These are phyloP conservation scores for Micoletzkya japonica DNA, from an alignment of 2,888 invertebrate species.

Conservation along the genomic window DNA sequence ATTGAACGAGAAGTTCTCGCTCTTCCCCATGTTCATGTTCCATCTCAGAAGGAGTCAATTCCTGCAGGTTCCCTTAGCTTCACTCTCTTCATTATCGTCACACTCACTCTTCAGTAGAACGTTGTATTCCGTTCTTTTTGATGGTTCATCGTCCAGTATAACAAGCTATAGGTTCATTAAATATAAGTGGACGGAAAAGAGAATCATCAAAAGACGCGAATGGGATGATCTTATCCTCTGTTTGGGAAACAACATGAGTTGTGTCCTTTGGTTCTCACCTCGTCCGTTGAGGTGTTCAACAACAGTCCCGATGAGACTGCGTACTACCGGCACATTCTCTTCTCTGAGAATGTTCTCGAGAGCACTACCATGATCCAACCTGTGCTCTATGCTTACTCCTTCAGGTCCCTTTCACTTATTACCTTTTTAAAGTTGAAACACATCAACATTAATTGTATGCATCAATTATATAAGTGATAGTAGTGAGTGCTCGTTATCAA, in stretches of 20 bases:
- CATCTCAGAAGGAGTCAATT: conserved; percentile 96
- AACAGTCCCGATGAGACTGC: conserved; percentile 99
- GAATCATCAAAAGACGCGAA: not conserved
- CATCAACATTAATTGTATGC: too few relatives aligned
- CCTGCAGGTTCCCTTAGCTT: conserved; percentile 78
- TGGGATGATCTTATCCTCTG: too few relatives aligned
- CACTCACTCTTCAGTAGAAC: too few relatives aligned
- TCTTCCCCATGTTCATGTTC: conserved; percentile 99
- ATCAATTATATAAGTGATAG: too few relatives aligned
- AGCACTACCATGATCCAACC: conserved; percentile 99
- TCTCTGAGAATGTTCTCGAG: conserved; percentile 94
- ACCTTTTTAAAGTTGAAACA: too few relatives aligned
- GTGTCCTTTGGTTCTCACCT: too few relatives aligned
- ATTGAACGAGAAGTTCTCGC: conserved; percentile 90
- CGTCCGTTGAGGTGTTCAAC: conserved; percentile 84
- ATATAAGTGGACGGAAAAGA: not conserved
- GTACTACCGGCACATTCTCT: conserved; percentile 94
- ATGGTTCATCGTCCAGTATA: too few relatives aligned
- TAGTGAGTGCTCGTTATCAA: too few relatives aligned
- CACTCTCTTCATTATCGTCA: conserved; percentile 85
- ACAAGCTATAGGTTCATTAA: too few relatives aligned
- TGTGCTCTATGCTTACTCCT: conserved; percentile 95
- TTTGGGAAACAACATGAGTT: too few relatives aligned
- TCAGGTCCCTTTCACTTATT: conserved; percentile 82
- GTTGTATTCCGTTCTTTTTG: too few relatives aligned